Evolutionary conservation across 2,113 vertebrate species (phyloP).

Genomic region (Eudyptes chrysolophus): DNA sequence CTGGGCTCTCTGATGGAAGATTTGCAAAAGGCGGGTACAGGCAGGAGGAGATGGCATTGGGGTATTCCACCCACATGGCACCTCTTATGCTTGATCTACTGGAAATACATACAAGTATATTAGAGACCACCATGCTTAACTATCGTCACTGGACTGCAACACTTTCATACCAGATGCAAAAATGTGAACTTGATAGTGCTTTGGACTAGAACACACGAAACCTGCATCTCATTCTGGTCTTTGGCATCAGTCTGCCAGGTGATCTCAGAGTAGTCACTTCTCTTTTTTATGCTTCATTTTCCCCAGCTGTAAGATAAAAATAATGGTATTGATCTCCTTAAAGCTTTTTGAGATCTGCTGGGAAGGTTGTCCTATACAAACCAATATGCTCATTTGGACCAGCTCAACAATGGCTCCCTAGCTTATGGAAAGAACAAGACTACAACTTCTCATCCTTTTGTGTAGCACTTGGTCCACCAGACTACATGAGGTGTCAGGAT

Average conservation of each 20-base stretch:
- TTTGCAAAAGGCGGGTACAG: fast-evolving
- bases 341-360: neutral
- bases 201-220: neutral
- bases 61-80: neutral
- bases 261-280: neutral
- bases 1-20: neutral
- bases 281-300: neutral
- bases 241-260: neutral
- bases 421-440: neutral
- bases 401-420: neutral
- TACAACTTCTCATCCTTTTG: neutral
- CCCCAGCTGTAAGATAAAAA: neutral
- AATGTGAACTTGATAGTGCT: neutral
- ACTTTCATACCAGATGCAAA: neutral
- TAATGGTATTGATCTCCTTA: neutral
- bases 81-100: neutral
- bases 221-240: neutral
- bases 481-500: neutral
- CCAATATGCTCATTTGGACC: neutral
- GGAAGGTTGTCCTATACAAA: neutral
- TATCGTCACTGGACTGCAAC: neutral
- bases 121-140: neutral
- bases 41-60: neutral
- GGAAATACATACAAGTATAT: neutral
- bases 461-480: neutral